Evolutionary conservation across 2,888 invertebrate species (phyloP), one percentile per base, ranked within the genome.

Genomic region (Melipona bicolor): DNA sequence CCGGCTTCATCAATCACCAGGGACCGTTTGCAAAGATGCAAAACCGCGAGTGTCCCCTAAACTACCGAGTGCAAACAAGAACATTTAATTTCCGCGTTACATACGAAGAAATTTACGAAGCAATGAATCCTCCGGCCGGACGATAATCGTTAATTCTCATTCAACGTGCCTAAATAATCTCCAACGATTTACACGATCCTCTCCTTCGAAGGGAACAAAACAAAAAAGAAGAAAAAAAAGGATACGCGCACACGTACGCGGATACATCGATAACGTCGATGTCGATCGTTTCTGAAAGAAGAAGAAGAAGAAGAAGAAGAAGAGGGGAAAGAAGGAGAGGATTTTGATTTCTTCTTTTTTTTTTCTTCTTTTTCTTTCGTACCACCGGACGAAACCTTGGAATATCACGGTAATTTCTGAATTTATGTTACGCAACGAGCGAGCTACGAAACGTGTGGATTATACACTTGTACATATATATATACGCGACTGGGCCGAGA

Each of bases 401-500:
- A 27, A 59, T 72, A 21, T 62, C 52, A n/a, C n/a, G 15, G 32
- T 62, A 62, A 73, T 62, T 73, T 73, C 32, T 32, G 61, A 50
- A 19, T 36, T 70, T 70, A 76, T 50, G 61, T 36, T 21, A 32
- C 36, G 52, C 64, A 75, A 74, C 43, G 24, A 54, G 17, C 11
- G 6, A 19, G 11, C 49, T 49, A 49, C 43, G 9, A 19, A 19
- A 27, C 21, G 68, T 19, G 52, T 27, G 32, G 32, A 61, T 36
- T 43, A 49, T 36, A 43, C 43, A 24, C 50, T 27, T 27, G n/a
- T 59, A 24, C 62, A 61, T 36, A 0, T 43, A 27, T 21, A 15
- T 52, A 50, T 54, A 62, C 36, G n/a, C 65, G 82, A 74, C 27
- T 69, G 64, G 59, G 43, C 50, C 52, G 74, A 67, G 52, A 27